Base-by-base conservation (phyloP, 2,797 vertebrate genomes). In the Botia kubotai region DNA sequence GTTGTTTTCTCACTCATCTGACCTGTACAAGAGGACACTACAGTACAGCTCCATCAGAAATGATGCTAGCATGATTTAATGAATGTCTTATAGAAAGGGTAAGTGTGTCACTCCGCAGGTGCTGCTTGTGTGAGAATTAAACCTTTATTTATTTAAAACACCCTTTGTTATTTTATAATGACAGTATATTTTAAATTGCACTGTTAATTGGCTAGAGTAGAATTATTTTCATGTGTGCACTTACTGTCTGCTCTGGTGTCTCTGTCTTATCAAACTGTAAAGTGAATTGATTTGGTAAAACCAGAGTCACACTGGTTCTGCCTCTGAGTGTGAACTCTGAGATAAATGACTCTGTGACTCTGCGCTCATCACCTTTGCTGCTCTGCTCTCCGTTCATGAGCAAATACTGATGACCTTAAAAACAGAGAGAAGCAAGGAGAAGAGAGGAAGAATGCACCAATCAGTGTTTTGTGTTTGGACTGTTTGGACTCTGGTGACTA, bases 1-100 rank as follows among this genome's bases (percentile, higher is more conserved):
- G 74, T 81, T 84, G 88, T 23, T 2, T 82, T 77, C 23, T 75
- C 77, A 66, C 46, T 88, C 85, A 86, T 85, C 84, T 91, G 91
- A 90, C 90, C 90, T 55, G 60, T 46, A 10, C 21, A 75, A 81
- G 84, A 83, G 1, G 85, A 86, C 65, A 73, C 48, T 78, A 14
- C 6, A 12, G 72, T 74, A 88, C 85, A 26, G 36, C 21, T 70
- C 2, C 29, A 29, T 29, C 29, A 29, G 29, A 29, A 29, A 29
- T 29, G 2, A 2, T 29, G 29, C 29, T 70, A 46, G 23, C 50
- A 33, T 79, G 52, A 12, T 43, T 26, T 26, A 63, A 68, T n/a
- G 33, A 76, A 53, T 2, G n/a, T 12, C 29, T 19, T 19, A 36
- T 26, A 26, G 13, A 62, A 14, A 6, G 50, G 58, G 77, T 79